A percentile compares a stretch with the other conserved stretches of the same genome.
Evolutionary conservation across 2,797 vertebrate genomes (phyloP).

Genomic region (Hipposideros larvatus): DNA sequence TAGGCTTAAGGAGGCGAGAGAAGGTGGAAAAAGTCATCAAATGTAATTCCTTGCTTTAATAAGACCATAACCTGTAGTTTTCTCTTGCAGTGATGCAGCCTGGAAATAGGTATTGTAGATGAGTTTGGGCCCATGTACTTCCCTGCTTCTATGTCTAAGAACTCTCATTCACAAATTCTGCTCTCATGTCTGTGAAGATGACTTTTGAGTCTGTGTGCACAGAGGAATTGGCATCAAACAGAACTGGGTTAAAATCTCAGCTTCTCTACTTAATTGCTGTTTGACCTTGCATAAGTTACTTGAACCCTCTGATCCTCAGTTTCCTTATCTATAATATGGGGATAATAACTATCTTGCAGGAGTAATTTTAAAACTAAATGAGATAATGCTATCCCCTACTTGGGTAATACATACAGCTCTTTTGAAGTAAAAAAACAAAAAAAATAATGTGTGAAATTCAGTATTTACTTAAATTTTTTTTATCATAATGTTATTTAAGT

Average conservation of each 20-base stretch:
- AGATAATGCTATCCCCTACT: neutral
- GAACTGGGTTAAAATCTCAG: neutral
- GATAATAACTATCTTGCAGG: neutral
- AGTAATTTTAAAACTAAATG: neutral
- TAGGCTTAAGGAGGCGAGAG: neutral
- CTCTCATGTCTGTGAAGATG: neutral
- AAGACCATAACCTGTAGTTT: neutral
- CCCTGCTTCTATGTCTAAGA: neutral
- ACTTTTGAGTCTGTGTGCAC: neutral
- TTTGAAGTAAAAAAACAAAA: neutral
- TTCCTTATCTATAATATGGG: neutral
- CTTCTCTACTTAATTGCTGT: neutral
- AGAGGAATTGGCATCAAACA: neutral
- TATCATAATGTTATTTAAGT: neutral
- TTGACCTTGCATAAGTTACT: neutral
- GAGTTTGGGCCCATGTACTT: neutral
- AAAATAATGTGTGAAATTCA: neutral
- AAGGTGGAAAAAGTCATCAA: neutral
- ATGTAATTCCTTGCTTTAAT: neutral
- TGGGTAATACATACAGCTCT: neutral
- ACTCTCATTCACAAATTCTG: neutral
- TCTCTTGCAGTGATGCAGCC: neutral
- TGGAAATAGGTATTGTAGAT: neutral
- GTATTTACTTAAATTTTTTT: neutral
- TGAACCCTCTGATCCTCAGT: neutral